These are phyloP conservation scores for Rhegmatorhina hoffmannsi DNA, from an alignment of 2,113 vertebrate genomes.

Conservation along the genomic window DNA sequence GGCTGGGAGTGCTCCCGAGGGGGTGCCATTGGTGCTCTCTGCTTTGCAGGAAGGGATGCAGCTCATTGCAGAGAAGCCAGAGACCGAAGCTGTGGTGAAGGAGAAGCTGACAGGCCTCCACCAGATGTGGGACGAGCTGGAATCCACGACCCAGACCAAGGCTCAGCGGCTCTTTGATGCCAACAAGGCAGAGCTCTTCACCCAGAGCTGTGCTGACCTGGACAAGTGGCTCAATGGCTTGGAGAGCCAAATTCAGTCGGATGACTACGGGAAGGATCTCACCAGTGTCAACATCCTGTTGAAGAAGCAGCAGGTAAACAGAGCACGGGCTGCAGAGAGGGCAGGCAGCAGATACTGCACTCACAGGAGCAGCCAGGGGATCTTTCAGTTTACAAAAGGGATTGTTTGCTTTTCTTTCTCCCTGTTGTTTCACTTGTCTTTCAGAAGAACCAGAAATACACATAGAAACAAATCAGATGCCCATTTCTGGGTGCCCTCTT, in stretches of 20 bases:
- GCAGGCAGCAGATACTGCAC: background rate
- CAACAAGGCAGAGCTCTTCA: constrained; percentile 96
- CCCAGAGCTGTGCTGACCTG: constrained; percentile 94
- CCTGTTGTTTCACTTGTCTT: background rate
- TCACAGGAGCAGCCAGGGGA: background rate
- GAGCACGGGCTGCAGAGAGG: background rate
- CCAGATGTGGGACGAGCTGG: constrained; percentile 90
- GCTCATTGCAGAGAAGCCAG: constrained; percentile 93
- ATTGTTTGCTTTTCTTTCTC: background rate
- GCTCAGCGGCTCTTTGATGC: constrained; percentile 96
- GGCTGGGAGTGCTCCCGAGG: background rate
- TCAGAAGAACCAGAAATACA: background rate
- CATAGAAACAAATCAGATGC: background rate
- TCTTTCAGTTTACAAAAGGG: background rate
- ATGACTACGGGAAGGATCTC: constrained; percentile 95
- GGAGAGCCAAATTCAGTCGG: constrained; percentile 94
- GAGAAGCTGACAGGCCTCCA: constrained; percentile 89
- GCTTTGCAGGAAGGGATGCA: constrained; percentile 87
- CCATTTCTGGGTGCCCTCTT: background rate
- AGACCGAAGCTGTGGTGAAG: constrained; percentile 87
- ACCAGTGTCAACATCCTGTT: constrained; percentile 97
- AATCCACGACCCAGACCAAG: constrained; percentile 95
- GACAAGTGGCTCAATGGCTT: constrained; percentile 92
- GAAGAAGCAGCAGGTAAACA: constrained; percentile 93
- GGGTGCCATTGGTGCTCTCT: constrained; percentile 18